A percentile compares a stretch with the other conserved stretches of the same genome.
Evolutionary conservation across 2,888 invertebrate species (phyloP).

Genomic region (Drosophila imparisetae): DNA sequence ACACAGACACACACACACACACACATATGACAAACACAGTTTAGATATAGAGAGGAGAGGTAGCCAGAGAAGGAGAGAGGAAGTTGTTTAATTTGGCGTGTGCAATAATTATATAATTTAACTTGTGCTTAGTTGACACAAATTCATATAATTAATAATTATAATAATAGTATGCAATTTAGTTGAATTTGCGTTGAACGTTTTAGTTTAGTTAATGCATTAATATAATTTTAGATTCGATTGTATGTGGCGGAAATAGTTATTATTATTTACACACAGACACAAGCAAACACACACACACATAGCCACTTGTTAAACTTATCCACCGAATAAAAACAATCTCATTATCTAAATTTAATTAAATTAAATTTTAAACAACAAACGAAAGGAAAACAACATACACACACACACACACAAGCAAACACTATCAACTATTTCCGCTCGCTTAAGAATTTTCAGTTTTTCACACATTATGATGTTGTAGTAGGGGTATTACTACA

Average conservation of each 20-base stretch:
- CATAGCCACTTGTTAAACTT: constrained; percentile 79
- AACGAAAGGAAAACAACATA: constrained; percentile 29
- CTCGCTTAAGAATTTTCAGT: constrained; percentile 45
- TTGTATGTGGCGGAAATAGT: constrained; percentile 64
- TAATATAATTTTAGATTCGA: constrained; percentile 63
- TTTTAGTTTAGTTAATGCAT: constrained; percentile 72
- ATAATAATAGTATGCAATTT: constrained; percentile 68
- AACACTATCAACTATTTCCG: constrained; percentile 58
- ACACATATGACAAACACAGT: constrained; percentile 25
- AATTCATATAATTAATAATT: constrained; percentile 48
- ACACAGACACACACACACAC: constrained; percentile 9
- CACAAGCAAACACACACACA: constrained; percentile 29
- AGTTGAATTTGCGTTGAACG: constrained; percentile 74
- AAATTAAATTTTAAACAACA: constrained; percentile 50
- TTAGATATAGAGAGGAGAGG: constrained; percentile 18
- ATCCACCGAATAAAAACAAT: constrained; percentile 80
- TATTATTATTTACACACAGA: constrained; percentile 40
- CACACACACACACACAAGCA: not conserved
- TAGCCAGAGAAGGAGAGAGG: constrained; percentile 21
- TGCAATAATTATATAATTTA: constrained; percentile 61
- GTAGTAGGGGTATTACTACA: constrained; percentile 47
- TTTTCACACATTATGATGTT: constrained; percentile 13
- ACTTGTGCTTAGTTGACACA: constrained; percentile 59
- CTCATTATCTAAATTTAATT: constrained; percentile 75
- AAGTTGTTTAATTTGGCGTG: constrained; percentile 62